phyloP scores from a whole-genome alignment of 2,113 vertebrate genomes.

The Onychostruthus taczanowskii region DNA sequence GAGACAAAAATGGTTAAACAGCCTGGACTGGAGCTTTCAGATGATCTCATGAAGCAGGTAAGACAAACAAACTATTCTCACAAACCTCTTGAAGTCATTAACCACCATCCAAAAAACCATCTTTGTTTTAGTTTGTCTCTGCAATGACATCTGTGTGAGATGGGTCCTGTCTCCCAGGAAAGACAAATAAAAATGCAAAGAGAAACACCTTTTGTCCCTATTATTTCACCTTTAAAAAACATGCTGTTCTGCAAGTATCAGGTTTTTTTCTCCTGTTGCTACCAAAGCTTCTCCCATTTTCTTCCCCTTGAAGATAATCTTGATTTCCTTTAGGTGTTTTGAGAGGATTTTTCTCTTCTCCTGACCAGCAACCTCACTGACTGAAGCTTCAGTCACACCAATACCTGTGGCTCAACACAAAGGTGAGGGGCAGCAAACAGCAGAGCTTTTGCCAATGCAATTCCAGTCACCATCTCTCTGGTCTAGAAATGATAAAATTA shows the following conservation, averaged over 20 bases:
- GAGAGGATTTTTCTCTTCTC: background rate
- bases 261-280: background rate
- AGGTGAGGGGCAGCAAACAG: background rate
- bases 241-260: background rate
- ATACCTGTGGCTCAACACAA: background rate
- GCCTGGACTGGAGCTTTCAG: background rate
- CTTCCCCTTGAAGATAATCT: background rate
- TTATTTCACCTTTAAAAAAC: background rate
- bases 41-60: background rate
- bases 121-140: too few species aligned
- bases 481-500: slow-evolving; percentile 57
- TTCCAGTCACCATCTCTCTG: background rate
- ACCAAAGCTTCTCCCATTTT: background rate
- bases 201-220: background rate
- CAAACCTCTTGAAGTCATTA: background rate
- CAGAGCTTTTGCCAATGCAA: background rate
- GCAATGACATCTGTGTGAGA: background rate
- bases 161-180: background rate
- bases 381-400: background rate
- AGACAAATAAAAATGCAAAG: background rate
- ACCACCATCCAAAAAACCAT: background rate
- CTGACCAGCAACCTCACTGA: background rate
- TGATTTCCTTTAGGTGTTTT: background rate
- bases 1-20: background rate
- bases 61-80: background rate